Evolutionary conservation across 1,140 invertebrate genomes (phyloP).

Genomic region (Hetaerina americana): DNA sequence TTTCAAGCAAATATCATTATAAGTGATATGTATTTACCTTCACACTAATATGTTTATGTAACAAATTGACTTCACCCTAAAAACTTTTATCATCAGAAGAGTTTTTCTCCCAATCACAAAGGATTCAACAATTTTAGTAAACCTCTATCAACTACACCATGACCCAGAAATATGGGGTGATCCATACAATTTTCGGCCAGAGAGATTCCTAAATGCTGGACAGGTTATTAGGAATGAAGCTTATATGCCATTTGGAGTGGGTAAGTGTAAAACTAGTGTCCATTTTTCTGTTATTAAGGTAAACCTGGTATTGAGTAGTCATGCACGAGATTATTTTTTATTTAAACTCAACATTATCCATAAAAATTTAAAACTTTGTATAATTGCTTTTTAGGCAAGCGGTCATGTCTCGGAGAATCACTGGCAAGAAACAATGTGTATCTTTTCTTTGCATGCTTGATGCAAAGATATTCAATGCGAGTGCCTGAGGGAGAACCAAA

Average conservation of each 20-base stretch:
- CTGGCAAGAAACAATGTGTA: conserved; percentile 41
- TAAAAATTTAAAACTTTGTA: no score
- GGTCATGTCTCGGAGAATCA: conserved; percentile 45
- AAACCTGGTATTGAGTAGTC: no score
- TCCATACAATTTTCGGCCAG: conserved; percentile 40
- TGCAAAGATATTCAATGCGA: conserved; percentile 37
- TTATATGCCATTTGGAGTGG: conserved; percentile 37
- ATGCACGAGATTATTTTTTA: no score
- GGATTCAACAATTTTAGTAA: conserved; percentile 28
- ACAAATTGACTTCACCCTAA: no score
- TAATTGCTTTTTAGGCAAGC: conserved; percentile 38
- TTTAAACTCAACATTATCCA: no score
- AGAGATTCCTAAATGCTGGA: conserved; percentile 40
- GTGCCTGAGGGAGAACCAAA: conserved; percentile 21
- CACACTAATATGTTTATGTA: no score
- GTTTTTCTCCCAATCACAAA: no score
- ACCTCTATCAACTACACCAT: conserved; percentile 29
- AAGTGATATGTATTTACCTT: no score
- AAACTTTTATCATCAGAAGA: no score
- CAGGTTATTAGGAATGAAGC: conserved; percentile 32
- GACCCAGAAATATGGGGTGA: conserved; percentile 38
- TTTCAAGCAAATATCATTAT: no score
- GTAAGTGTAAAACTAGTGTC: no score
- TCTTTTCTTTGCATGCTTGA: conserved; percentile 34
- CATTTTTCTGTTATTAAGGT: no score